Evolutionary conservation across 2,113 vertebrate genomes (phyloP).

Genomic region (Eleginops maclovinus): DNA sequence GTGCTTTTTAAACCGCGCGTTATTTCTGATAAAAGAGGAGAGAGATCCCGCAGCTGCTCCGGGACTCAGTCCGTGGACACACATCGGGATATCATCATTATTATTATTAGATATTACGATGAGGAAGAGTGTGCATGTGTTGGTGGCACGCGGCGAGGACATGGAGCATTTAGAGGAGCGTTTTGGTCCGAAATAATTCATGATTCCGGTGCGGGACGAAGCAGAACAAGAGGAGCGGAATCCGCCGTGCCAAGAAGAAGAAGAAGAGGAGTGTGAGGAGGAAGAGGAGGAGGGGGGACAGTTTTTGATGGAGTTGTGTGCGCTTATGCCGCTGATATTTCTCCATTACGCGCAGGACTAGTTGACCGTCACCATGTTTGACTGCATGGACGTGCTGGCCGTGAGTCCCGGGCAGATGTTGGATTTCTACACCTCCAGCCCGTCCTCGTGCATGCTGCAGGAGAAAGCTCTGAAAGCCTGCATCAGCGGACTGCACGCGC

Average conservation of each 20-base stretch:
- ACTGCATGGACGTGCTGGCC: slow-evolving; percentile 98
- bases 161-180: slow-evolving; percentile 90
- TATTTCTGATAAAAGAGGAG: slow-evolving; percentile 51
- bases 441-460: slow-evolving; percentile 97
- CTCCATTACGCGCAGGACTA: slow-evolving; percentile 86
- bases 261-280: slow-evolving; percentile 20
- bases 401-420: slow-evolving; percentile 98
- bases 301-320: slow-evolving; percentile 98
- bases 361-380: slow-evolving; percentile 91
- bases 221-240: slow-evolving; percentile 60
- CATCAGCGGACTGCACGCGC: slow-evolving; percentile 94
- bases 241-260: slow-evolving; percentile 27
- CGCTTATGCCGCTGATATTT: slow-evolving; percentile 88
- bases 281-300: slow-evolving; percentile 51
- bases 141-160: slow-evolving; percentile 77
- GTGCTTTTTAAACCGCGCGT: slow-evolving; percentile 65
- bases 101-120: not conserved
- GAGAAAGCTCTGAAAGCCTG: slow-evolving; percentile 98
- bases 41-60: slow-evolving; percentile 28
- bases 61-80: slow-evolving; percentile 37
- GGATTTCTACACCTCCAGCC: slow-evolving; percentile 97
- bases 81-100: slow-evolving; percentile 32
- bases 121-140: slow-evolving; percentile 32
- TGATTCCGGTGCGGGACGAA: slow-evolving; percentile 92
- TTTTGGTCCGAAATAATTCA: slow-evolving; percentile 91